These are phyloP conservation scores for Hermatobates lingyangjiaoensis DNA, from an alignment of 1,140 invertebrate species.

Conservation along the genomic window DNA sequence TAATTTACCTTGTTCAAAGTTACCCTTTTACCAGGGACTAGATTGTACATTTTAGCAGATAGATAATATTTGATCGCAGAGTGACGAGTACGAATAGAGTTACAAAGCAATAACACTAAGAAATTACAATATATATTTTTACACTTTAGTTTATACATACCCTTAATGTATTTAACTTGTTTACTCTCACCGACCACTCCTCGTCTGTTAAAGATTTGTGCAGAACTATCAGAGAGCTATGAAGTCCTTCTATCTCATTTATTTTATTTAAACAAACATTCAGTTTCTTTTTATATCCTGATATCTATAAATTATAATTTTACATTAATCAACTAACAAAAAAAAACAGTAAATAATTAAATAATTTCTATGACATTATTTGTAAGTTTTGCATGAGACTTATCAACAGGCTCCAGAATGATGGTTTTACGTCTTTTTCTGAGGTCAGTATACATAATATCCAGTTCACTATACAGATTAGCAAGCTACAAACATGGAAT, in stretches of 20 bases:
- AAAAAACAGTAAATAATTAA: not conserved
- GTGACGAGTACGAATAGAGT: too few relatives aligned
- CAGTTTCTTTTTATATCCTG: conserved; percentile 13
- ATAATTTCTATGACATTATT: not conserved
- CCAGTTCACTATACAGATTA: too few relatives aligned
- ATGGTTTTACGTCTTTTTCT: not conserved
- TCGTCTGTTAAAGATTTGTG: conserved; percentile 23
- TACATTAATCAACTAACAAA: too few relatives aligned
- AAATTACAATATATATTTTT: too few relatives aligned
- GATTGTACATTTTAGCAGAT: too few relatives aligned
- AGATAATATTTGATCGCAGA: too few relatives aligned
- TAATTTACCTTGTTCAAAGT: too few relatives aligned
- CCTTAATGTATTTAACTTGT: conserved; percentile 21
- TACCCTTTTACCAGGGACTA: too few relatives aligned
- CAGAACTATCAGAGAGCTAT: conserved; percentile 9
- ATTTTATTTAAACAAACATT: conserved; percentile 3
- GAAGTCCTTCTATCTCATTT: conserved; percentile 9
- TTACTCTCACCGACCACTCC: conserved; percentile 28
- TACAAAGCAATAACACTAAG: too few relatives aligned
- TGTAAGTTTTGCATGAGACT: not conserved
- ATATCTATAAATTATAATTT: conserved; percentile 15
- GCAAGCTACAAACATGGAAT: too few relatives aligned
- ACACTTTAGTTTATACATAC: too few relatives aligned
- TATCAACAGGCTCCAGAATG: not conserved
- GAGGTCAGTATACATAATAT: too few relatives aligned